Conservation (phyloP, 2,113 vertebrate genomes). For the Solea solea region DNA sequence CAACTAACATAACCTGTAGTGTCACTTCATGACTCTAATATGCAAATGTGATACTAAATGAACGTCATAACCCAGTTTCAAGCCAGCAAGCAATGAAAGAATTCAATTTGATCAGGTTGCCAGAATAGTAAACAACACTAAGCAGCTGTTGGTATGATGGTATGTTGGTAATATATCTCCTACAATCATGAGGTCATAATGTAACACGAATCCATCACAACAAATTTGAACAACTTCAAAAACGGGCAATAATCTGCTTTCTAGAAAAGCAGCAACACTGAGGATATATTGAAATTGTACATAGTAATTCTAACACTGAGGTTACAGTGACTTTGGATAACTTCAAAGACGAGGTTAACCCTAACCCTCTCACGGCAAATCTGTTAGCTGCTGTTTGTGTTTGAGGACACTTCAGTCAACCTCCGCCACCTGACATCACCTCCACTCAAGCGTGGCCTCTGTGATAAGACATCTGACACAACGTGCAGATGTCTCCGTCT, state of each 20-base stretch:
- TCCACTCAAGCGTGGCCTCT: constrained; percentile 33
- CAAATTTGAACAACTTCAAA: constrained; percentile 32
- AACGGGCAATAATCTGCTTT: not conserved
- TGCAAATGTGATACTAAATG: not conserved
- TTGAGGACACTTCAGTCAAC: constrained; percentile 28
- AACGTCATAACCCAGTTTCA: not conserved
- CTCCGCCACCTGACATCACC: constrained; percentile 52
- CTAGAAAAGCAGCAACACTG: not conserved
- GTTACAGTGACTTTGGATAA: not conserved
- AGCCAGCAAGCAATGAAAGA: not conserved
- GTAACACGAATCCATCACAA: not conserved
- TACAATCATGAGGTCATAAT: not conserved
- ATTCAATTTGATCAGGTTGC: not conserved
- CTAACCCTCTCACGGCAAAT: not conserved
- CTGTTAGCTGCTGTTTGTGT: constrained; percentile 6
- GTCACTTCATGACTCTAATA: not conserved
- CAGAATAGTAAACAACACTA: not conserved
- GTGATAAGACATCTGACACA: constrained; percentile 20
- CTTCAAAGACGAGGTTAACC: constrained; percentile 41
- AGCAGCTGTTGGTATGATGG: not conserved
- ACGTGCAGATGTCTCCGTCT: constrained; percentile 2
- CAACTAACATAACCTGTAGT: constrained; percentile 15
- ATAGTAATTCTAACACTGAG: not conserved
- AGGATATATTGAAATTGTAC: not conserved
- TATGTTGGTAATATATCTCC: not conserved